Conservation (phyloP, 2,888 invertebrate genomes). For the Chironomus tentans region DNA sequence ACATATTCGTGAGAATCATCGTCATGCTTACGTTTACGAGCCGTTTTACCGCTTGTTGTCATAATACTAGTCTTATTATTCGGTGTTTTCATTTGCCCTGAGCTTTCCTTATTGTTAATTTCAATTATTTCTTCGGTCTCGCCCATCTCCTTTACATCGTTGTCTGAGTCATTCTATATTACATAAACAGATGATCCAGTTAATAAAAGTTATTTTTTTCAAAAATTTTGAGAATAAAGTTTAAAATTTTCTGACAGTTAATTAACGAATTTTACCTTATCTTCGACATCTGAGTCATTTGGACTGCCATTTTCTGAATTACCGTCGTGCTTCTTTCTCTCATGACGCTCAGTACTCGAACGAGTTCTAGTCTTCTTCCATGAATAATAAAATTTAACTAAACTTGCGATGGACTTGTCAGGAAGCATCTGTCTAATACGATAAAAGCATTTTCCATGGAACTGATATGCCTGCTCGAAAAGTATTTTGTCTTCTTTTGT, state of each 20-base stretch:
- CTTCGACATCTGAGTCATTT: constrained; percentile 74
- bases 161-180: constrained; percentile 16
- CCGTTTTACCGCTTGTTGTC: constrained; percentile 14
- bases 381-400: constrained; percentile 96
- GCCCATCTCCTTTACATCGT: constrained; percentile 1
- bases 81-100: neutral
- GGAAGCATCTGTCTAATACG: constrained; percentile 96
- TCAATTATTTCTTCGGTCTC: constrained; percentile 19
- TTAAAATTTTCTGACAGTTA: neutral
- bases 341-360: constrained; percentile 80
- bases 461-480: constrained; percentile 96
- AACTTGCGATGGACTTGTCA: constrained; percentile 89
- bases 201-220: neutral
- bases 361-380: constrained; percentile 95
- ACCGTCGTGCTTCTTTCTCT: constrained; percentile 41
- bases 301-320: constrained; percentile 72
- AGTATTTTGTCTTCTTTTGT: constrained; percentile 95
- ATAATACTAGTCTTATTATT: constrained; percentile 18
- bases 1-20: neutral
- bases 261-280: constrained; percentile 58
- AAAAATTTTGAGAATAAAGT: neutral
- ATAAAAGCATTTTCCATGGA: constrained; percentile 96
- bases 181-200: no score
- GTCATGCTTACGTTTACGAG: constrained; percentile 9
- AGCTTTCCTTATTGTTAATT: neutral